Base-by-base conservation (phyloP, 1,140 invertebrate species). In the Mamestra configurata region DNA sequence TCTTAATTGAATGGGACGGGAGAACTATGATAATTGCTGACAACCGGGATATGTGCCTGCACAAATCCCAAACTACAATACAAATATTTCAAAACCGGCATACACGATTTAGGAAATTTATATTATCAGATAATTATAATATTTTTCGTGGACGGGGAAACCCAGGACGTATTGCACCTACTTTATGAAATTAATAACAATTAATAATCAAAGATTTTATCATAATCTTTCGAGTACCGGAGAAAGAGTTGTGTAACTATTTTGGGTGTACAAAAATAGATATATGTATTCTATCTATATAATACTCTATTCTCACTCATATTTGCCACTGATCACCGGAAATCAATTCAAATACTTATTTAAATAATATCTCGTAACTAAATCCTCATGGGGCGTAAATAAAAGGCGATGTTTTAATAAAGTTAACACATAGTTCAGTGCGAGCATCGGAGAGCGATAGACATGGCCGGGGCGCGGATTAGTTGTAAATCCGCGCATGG, bases 401-500 rank as follows among this genome's bases (percentile, higher is more conserved):
- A 77, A 68, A 55, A 20, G 40, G 59, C 49, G 18, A 84, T 84
- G 86, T 89, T 90, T 91, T 93, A 93, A 94, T 94, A 92, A 92
- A 93, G 91, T 93, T 89, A 89, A 80, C 84, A 84, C 82, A 80
- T 81, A 83, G 83, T 86, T 88, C 73, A 86, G 86, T 86, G 88
- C 84, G 13, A 88, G 86, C 82, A 80, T 81, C 82, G 73, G 84
- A 88, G 84, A 88, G 87, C 81, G 86, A 84, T 86, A 85, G 87
- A 93, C 90, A 89, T 81, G 43, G 15, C 43, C 13, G 15, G 11
- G 85, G 82, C 86, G 81, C 75, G 91, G 92, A 92, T 94, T 94
- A 94, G 81, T 68, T 81, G 83, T 83, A 93, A 92, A 93, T 92
- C 92, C 92, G 87, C 71, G 86, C 86, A 88, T 91, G 90, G 88